phyloP scores from a whole-genome alignment of 2,113 vertebrate genomes.

The Rhombomys opimus region DNA sequence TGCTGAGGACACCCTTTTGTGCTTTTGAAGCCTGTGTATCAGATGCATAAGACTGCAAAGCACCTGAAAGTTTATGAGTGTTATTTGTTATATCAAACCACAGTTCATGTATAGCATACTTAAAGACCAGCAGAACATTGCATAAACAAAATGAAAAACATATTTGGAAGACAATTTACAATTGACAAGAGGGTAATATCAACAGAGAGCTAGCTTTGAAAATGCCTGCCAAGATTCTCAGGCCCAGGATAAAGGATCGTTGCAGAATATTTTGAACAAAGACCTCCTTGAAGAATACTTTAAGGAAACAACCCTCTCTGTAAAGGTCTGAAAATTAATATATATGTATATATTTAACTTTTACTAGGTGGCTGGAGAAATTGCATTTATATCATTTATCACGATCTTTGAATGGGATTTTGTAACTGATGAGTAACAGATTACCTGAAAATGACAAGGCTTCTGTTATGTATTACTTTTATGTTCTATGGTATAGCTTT shows the following conservation, averaged over 20 bases:
- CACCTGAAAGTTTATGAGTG: conserved; percentile 41
- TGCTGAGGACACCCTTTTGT: not conserved
- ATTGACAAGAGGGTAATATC: not conserved
- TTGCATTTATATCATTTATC: not conserved
- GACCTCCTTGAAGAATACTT: not conserved
- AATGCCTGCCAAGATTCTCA: conserved; percentile 18
- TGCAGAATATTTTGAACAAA: not conserved
- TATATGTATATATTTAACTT: not conserved
- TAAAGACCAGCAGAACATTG: conserved; percentile 6
- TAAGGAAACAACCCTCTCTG: not conserved
- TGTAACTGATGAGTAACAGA: not conserved
- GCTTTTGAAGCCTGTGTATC: not conserved
- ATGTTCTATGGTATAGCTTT: not conserved
- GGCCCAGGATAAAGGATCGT: not conserved
- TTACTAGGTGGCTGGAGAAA: not conserved
- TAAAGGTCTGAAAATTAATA: conserved; percentile 13
- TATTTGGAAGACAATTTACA: conserved; percentile 36
- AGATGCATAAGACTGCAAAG: conserved; percentile 38
- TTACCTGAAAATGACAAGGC: not conserved
- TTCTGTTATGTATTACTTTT: not conserved
- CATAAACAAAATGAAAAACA: not conserved
- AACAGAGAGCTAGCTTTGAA: not conserved
- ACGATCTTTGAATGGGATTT: not conserved
- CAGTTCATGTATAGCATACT: conserved; percentile 21
- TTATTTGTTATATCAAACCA: conserved; percentile 34